phyloP scores from a whole-genome alignment of 2,113 vertebrate genomes.

The Urocolius indicus region DNA sequence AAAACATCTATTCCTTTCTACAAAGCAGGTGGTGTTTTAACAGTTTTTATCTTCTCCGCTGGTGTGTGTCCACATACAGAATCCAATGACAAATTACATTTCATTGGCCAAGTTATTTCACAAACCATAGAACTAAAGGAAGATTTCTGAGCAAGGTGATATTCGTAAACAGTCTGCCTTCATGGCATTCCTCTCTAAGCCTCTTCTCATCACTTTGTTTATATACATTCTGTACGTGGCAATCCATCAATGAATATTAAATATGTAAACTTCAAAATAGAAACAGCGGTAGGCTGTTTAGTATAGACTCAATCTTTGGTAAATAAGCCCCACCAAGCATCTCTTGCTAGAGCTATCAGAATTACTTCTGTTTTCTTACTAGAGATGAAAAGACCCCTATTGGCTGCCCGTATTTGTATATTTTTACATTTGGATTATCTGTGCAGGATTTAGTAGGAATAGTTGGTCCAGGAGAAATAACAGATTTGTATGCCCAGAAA shows the following conservation, averaged over 20 bases:
- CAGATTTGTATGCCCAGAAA: slow-evolving; percentile 66
- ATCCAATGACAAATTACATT: background rate
- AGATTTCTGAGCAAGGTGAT: background rate
- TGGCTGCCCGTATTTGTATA: slow-evolving; percentile 62
- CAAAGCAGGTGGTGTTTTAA: background rate
- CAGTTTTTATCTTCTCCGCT: background rate
- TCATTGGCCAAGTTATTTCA: background rate
- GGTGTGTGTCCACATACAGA: background rate
- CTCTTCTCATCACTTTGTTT: slow-evolving; percentile 51
- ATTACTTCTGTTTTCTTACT: slow-evolving; percentile 62
- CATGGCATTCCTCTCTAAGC: background rate
- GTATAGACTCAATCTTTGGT: slow-evolving; percentile 64
- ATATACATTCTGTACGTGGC: slow-evolving; percentile 25
- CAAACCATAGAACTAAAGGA: slow-evolving; percentile 13
- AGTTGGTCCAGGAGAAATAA: slow-evolving; percentile 55
- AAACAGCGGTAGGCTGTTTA: slow-evolving; percentile 60
- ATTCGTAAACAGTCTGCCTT: slow-evolving; percentile 21
- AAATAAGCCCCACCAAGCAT: slow-evolving; percentile 60
- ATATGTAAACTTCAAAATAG: slow-evolving; percentile 56
- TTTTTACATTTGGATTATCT: slow-evolving; percentile 60
- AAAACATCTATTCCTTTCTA: background rate
- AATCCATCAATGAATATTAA: slow-evolving; percentile 49
- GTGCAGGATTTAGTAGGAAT: slow-evolving; percentile 17
- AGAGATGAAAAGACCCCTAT: slow-evolving; percentile 59
- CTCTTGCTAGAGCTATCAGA: slow-evolving; percentile 67